Conservation (phyloP, 2,888 invertebrate genomes). For the Pterostichus madidus region DNA sequence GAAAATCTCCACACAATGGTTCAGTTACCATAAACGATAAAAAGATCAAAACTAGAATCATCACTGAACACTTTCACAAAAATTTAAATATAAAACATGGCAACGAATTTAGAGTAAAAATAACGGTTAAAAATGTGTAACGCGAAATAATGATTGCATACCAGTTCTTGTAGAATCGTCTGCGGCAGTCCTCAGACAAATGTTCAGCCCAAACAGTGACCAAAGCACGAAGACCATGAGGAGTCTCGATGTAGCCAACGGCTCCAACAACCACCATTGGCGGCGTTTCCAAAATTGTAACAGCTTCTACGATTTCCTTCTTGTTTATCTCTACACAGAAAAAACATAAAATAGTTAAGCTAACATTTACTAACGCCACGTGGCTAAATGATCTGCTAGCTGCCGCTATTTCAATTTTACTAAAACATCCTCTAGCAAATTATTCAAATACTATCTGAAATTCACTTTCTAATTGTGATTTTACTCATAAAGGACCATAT, state of each 20-base stretch:
- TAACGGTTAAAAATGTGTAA: background rate
- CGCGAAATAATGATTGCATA: conserved; percentile 77
- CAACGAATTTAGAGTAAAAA: too few species aligned
- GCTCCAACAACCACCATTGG: conserved; percentile 99
- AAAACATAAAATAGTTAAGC: conserved; percentile 58
- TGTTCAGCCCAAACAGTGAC: conserved; percentile 99
- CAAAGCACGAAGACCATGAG: conserved; percentile 95
- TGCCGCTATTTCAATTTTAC: too few species aligned
- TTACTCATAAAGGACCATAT: too few species aligned
- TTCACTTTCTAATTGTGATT: too few species aligned
- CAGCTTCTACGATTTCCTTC: conserved; percentile 99
- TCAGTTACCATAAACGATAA: conserved; percentile 84
- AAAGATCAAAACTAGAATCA: conserved; percentile 80
- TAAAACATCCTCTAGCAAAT: conserved; percentile 50
- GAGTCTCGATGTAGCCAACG: conserved; percentile 99
- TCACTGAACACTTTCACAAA: conserved; percentile 75
- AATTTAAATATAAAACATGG: background rate
- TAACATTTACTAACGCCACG: too few species aligned
- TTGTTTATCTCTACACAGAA: conserved; percentile 94
- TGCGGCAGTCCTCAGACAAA: conserved; percentile 98
- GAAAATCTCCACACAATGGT: conserved; percentile 82
- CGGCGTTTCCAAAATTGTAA: conserved; percentile 98
- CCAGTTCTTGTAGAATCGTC: conserved; percentile 99
- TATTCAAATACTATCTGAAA: too few species aligned
- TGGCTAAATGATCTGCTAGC: too few species aligned